Base-by-base conservation (phyloP, 2,888 invertebrate species). In the Hecatera dysodea region DNA sequence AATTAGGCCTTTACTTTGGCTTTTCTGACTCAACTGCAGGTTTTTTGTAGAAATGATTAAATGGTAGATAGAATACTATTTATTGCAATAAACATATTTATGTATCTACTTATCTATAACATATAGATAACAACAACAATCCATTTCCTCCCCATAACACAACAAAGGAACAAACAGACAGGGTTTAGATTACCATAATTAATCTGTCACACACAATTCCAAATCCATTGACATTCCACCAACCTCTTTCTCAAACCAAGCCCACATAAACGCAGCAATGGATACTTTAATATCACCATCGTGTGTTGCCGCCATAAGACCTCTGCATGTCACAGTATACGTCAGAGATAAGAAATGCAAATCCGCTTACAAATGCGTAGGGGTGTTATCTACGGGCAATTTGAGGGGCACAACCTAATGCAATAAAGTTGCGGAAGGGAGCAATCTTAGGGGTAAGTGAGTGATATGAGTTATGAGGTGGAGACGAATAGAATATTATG, bases 341-440 rank as follows among this genome's bases (percentile, higher is more conserved):
- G 82, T 83, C 79, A 70, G 22, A 84, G 88, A 88, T 90, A 89
- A 91, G 90, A 86, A 90, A 91, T 89, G 88, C 87, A 89, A 90
- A 90, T 88, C 89, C 87, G 81, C 87, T 86, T 84, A 88, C 87
- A 88, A 88, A 90, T 88, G 88, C 86, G 86, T 68, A 80, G 80
- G 86, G 87, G 86, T 74, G 87, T 88, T 90, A 89, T 88, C 89
- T 87, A 83, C 88, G 89, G 86, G 78, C 90, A 88, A 91, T 91
- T 91, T 90, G 88, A 89, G 88, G 85, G 90, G 78, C n/a, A 71
- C 77, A 81, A 67, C 66, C 80, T 89, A 89, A 90, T 86, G 89
- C 88, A 90, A 90, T 89, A 90, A 89, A 67, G 81, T 75, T 52
- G 75, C 87, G 91, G 91, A 91, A 90, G 90, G 90, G 88, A 85